Percentiles rank a stretch among this genome's conserved stretches.
These are phyloP conservation scores for Lottia gigantea DNA, from an alignment of 2,888 invertebrate species.

Conservation along the genomic window DNA sequence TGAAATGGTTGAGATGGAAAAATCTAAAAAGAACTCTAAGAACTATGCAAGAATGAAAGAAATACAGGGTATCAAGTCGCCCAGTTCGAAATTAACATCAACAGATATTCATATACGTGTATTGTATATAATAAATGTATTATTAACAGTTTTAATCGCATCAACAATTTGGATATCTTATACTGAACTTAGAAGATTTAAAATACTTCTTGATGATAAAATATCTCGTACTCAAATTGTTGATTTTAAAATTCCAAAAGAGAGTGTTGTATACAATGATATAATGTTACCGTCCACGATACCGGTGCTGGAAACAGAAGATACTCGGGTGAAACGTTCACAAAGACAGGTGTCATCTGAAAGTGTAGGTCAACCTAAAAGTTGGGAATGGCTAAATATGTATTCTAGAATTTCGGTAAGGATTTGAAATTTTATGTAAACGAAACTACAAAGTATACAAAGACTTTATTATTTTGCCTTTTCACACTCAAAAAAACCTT, in stretches of 20 bases:
- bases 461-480: too few relatives aligned
- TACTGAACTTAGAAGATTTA: constrained; percentile 15
- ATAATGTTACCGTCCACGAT: background rate
- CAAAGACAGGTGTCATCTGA: constrained; percentile 7
- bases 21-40: too few relatives aligned
- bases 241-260: background rate
- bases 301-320: background rate
- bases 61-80: background rate
- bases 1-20: too few relatives aligned
- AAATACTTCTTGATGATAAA: constrained; percentile 13
- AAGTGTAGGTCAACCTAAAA: constrained; percentile 2
- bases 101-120: constrained; percentile 13
- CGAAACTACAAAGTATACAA: too few relatives aligned
- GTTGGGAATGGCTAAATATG: constrained; percentile 9
- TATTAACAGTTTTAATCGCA: constrained; percentile 11
- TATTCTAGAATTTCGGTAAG: constrained; percentile 21
- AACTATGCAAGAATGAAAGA: too few relatives aligned
- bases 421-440: too few relatives aligned
- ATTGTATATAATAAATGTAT: constrained; percentile 13
- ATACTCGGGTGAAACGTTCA: background rate
- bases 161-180: constrained; percentile 14
- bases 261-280: background rate
- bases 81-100: background rate
- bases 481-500: too few relatives aligned
- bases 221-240: constrained; percentile 13